These are phyloP conservation scores for Rhagium mordax DNA, from an alignment of 2,888 invertebrate genomes.

Conservation along the genomic window DNA sequence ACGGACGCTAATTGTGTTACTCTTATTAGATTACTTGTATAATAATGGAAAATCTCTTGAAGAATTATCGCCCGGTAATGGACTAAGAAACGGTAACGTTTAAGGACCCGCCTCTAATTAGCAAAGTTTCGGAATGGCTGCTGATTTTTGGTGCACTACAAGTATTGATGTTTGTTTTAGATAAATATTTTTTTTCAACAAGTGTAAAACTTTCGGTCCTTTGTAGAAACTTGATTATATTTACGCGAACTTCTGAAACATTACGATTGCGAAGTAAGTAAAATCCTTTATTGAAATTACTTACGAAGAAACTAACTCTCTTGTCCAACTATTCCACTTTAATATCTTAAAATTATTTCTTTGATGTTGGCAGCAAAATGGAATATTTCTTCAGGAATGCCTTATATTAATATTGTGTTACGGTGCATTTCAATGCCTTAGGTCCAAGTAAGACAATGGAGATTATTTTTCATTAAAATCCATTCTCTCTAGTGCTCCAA, in stretches of 20 bases:
- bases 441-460: background rate
- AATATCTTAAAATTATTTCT: slow-evolving; percentile 12
- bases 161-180: too few relatives aligned
- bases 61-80: too few relatives aligned
- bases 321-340: slow-evolving; percentile 24
- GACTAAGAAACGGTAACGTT: too few relatives aligned
- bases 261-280: background rate
- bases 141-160: too few relatives aligned
- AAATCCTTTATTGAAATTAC: slow-evolving; percentile 4
- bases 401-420: background rate
- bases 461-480: background rate
- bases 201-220: too few relatives aligned
- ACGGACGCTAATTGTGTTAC: background rate
- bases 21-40: background rate
- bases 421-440: background rate
- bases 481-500: too few relatives aligned
- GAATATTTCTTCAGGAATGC: slow-evolving; percentile 7
- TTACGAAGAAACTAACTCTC: background rate
- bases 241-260: background rate
- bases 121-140: too few relatives aligned
- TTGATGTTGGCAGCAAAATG: slow-evolving; percentile 20
- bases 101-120: too few relatives aligned
- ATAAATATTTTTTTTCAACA: too few relatives aligned
- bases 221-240: background rate
- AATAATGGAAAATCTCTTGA: background rate